A percentile compares a stretch with the other conserved stretches of the same genome.
phyloP scores from a whole-genome alignment of 2,888 invertebrate species.

The Pachydiplax longipennis region DNA sequence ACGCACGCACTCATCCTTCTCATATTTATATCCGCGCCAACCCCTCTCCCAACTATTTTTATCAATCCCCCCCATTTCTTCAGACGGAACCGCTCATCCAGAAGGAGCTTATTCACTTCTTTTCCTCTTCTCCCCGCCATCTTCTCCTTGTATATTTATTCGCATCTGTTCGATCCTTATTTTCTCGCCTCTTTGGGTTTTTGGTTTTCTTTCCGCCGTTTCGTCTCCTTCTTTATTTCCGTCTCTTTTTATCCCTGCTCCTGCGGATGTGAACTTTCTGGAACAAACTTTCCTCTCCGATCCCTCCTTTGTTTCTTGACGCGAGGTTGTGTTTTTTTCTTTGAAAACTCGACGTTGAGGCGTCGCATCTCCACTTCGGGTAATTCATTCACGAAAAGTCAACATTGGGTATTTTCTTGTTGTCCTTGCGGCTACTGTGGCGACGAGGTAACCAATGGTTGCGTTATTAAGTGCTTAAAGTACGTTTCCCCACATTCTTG shows the following conservation, averaged over 20 bases:
- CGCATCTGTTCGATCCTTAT: neutral
- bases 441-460: no score
- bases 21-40: neutral
- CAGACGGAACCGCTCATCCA: neutral
- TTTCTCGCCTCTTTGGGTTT: no score
- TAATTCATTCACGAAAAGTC: no score
- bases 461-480: no score
- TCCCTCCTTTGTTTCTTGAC: neutral
- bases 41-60: neutral
- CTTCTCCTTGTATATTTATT: neutral
- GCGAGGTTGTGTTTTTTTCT: no score
- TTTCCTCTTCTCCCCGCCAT: neutral
- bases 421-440: no score
- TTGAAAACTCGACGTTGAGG: no score
- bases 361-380: no score
- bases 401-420: no score
- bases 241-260: no score
- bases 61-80: neutral
- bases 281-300: neutral
- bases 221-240: neutral
- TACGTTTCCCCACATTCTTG: no score
- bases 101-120: neutral
- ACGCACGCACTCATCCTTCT: neutral
- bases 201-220: neutral
- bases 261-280: no score